Percentiles rank a stretch among this genome's conserved stretches.
These are phyloP conservation scores for Tipula unca DNA, from an alignment of 2,888 invertebrate genomes.

Conservation along the genomic window DNA sequence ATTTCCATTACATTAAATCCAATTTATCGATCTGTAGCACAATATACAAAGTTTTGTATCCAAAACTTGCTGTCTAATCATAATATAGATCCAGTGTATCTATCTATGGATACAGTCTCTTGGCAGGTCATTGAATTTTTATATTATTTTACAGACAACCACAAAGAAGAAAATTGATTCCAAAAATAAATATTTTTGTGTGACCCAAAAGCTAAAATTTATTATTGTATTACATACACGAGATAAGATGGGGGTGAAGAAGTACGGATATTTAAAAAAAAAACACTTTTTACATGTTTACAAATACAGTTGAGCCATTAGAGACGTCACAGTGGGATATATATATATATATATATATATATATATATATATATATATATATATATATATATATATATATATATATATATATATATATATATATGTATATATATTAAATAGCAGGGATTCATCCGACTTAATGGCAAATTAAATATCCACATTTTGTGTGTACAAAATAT, in stretches of 20 bases:
- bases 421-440: not conserved
- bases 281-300: not conserved
- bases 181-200: not conserved
- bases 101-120: not conserved
- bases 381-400: not conserved
- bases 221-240: not conserved
- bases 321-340: not conserved
- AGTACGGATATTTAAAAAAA: not conserved
- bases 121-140: constrained; percentile 8
- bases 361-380: not conserved
- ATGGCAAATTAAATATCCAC: not conserved
- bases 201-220: not conserved
- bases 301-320: not conserved
- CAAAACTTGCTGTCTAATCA: not conserved
- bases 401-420: not conserved
- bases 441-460: not conserved
- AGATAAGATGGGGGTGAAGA: not conserved
- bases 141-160: not conserved
- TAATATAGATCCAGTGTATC: not conserved
- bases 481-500: not conserved
- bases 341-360: not conserved
- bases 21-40: not conserved
- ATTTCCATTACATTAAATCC: not conserved
- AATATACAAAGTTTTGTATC: not conserved
- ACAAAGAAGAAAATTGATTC: not conserved